Evolutionary conservation across 2,888 invertebrate genomes (phyloP).

Genomic region (Stictocephala bisonia): DNA sequence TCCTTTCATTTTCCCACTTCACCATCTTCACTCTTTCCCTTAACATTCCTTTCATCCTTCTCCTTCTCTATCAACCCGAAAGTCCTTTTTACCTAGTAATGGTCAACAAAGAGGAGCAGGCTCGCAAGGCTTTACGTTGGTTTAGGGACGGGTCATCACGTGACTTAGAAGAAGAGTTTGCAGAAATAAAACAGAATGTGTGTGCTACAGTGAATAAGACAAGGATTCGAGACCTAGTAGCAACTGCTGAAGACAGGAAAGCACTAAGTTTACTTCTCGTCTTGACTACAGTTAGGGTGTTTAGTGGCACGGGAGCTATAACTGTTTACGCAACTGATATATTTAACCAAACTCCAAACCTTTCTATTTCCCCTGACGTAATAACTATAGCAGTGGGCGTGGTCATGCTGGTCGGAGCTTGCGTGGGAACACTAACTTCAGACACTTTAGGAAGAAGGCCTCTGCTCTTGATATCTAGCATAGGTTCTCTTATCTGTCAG

Average conservation of each 20-base stretch:
- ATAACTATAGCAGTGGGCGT: constrained; percentile 50
- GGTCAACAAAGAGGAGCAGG: constrained; percentile 69
- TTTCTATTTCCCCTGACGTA: constrained; percentile 26
- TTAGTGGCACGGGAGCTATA: constrained; percentile 52
- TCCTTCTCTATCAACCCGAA: constrained; percentile 76
- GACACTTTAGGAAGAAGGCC: constrained; percentile 53
- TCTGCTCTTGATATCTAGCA: constrained; percentile 51
- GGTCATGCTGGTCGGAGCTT: constrained; percentile 45
- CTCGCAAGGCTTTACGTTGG: constrained; percentile 70
- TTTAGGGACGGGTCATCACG: constrained; percentile 66
- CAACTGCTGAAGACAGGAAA: constrained; percentile 50
- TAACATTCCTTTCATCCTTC: constrained; percentile 69
- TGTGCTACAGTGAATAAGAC: too few species aligned
- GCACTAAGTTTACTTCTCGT: constrained; percentile 49
- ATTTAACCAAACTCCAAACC: constrained; percentile 44
- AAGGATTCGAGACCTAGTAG: constrained; percentile 40
- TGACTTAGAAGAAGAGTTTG: constrained; percentile 33
- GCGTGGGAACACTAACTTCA: constrained; percentile 47
- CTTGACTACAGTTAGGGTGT: neutral
- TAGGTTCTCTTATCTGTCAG: constrained; percentile 44
- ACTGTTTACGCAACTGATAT: constrained; percentile 52
- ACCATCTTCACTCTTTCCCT: constrained; percentile 70
- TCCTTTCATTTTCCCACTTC: constrained; percentile 68
- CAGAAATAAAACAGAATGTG: constrained; percentile 43
- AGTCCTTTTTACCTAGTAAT: constrained; percentile 72